phyloP scores from a whole-genome alignment of 2,113 vertebrate species.

The Petaurus breviceps region DNA sequence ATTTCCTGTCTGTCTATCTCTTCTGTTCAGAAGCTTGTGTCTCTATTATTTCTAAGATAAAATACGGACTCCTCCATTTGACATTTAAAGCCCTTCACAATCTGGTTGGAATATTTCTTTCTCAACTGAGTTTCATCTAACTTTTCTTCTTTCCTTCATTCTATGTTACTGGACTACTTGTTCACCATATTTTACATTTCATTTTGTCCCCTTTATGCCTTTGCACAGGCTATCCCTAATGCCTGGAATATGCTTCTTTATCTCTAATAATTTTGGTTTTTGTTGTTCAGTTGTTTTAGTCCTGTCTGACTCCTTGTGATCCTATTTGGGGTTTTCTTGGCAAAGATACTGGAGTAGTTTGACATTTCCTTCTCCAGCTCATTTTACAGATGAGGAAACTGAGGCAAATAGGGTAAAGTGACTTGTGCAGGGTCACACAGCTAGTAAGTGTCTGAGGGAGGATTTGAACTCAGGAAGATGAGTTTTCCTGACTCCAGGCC shows the following conservation, averaged over 20 bases:
- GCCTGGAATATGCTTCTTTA: not conserved
- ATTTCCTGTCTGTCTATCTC: not conserved
- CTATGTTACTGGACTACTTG: not conserved
- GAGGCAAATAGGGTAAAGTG: not conserved
- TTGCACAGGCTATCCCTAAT: not conserved
- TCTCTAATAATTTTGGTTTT: too few relatives aligned
- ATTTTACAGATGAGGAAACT: not conserved
- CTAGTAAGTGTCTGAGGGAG: not conserved
- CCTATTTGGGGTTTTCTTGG: not conserved
- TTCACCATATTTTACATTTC: not conserved
- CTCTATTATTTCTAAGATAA: not conserved
- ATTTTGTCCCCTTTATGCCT: not conserved
- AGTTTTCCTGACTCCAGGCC: not conserved
- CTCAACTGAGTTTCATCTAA: not conserved
- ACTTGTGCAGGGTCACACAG: not conserved
- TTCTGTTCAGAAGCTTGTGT: not conserved
- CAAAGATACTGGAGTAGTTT: too few relatives aligned
- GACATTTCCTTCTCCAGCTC: too few relatives aligned
- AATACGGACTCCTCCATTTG: not conserved
- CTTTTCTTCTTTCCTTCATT: not conserved
- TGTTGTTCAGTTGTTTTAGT: not conserved
- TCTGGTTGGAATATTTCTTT: not conserved
- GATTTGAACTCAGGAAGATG: not conserved
- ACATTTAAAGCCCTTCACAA: not conserved
- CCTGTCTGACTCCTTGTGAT: not conserved